phyloP scores from a whole-genome alignment of 2,888 invertebrate genomes.

The Diaprepes abbreviatus region DNA sequence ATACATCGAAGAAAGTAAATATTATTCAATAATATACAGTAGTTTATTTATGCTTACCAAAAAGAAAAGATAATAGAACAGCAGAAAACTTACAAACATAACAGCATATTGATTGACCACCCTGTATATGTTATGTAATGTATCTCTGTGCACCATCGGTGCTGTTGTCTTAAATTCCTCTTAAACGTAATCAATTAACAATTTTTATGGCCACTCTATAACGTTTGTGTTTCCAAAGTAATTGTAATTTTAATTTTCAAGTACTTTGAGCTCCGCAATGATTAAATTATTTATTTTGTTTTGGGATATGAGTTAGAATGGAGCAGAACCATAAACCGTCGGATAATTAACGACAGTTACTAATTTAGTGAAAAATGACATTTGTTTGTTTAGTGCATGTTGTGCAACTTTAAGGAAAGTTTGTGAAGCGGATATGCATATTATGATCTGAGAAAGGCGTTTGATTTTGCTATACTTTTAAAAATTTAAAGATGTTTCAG shows the following conservation, averaged over 20 bases:
- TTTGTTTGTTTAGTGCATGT: background rate
- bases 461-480: background rate
- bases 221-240: conserved; percentile 21
- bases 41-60: too few relatives aligned
- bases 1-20: too few relatives aligned
- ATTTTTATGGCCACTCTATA: conserved; percentile 21
- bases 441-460: background rate
- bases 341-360: background rate
- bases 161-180: too few relatives aligned
- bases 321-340: background rate
- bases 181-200: background rate
- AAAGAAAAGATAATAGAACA: too few relatives aligned
- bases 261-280: conserved; percentile 9
- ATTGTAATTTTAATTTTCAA: conserved; percentile 37
- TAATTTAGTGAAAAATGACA: background rate
- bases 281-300: conserved; percentile 36
- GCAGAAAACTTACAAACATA: too few relatives aligned
- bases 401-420: background rate
- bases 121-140: too few relatives aligned
- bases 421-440: background rate
- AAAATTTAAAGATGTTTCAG: background rate
- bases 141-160: too few relatives aligned
- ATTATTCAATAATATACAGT: too few relatives aligned
- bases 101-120: too few relatives aligned
- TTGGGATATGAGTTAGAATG: background rate